A percentile compares a stretch with the other conserved stretches of the same genome.
Evolutionary conservation across 2,888 invertebrate genomes (phyloP).

Genomic region (Pammene aurita): DNA sequence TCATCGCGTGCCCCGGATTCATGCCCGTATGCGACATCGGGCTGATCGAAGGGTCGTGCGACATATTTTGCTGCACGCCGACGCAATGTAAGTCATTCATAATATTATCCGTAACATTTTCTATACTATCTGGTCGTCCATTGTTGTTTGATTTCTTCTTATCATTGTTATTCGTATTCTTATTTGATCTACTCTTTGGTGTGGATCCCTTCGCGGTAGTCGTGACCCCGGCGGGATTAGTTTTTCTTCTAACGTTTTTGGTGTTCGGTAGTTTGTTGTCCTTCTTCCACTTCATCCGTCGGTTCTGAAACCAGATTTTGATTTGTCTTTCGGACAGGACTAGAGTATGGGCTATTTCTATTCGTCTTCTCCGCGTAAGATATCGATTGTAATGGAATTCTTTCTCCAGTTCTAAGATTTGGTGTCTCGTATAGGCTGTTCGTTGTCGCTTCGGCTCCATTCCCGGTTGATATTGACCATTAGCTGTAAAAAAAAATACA

Average conservation of each 20-base stretch:
- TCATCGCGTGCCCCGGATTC: conserved; percentile 82
- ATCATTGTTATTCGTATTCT: conserved; percentile 81
- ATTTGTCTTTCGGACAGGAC: conserved; percentile 95
- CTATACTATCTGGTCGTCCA: conserved; percentile 85
- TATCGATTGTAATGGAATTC: conserved; percentile 99
- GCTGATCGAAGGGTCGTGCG: conserved; percentile 79
- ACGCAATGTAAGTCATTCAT: conserved; percentile 84
- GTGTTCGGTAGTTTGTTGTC: conserved; percentile 95
- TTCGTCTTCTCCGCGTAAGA: conserved; percentile 95
- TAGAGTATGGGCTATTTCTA: conserved; percentile 98
- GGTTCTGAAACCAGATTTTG: conserved; percentile 94
- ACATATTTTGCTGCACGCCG: conserved; percentile 76
- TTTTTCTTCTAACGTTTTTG: conserved; percentile 89
- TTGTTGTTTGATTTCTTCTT: conserved; percentile 81
- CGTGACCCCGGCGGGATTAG: conserved; percentile 88
- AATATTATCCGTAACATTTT: conserved; percentile 85
- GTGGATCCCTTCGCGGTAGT: conserved; percentile 82
- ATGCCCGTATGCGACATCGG: conserved; percentile 79
- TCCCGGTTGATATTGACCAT: conserved; percentile 93
- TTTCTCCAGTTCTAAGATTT: conserved; percentile 98
- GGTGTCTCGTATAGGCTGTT: conserved; percentile 98
- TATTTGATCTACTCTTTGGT: conserved; percentile 87
- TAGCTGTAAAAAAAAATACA: conserved; percentile 86
- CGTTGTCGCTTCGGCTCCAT: conserved; percentile 98
- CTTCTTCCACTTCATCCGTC: conserved; percentile 90